Percentiles rank a stretch among this genome's conserved stretches.
These are phyloP conservation scores for Vidua chalybeata DNA, from an alignment of 2,113 vertebrate genomes.

Conservation along the genomic window DNA sequence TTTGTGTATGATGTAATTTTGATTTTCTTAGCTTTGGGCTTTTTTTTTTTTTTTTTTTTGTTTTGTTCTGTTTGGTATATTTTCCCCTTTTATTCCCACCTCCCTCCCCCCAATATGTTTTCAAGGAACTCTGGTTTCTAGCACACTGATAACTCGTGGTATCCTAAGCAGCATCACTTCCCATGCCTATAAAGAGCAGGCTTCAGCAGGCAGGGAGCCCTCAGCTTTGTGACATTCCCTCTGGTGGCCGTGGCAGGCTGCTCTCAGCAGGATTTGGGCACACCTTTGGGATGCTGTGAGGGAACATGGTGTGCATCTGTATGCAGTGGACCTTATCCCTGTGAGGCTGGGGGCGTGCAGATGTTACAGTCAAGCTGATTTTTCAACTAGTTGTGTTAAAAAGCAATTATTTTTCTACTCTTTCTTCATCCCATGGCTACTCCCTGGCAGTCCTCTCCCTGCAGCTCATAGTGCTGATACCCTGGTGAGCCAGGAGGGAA, in stretches of 20 bases:
- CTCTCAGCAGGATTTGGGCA: neutral
- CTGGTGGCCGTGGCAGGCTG: rapidly evolving
- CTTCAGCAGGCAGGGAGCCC: rapidly evolving
- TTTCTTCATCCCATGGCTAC: neutral
- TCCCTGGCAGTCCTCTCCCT: neutral
- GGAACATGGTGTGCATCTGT: neutral
- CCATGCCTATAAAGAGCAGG: neutral
- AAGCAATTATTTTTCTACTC: neutral
- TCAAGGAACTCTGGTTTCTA: neutral
- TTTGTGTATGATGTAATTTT: neutral
- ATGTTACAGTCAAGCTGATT: neutral
- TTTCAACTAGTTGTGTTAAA: neutral
- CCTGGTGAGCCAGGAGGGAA: neutral
- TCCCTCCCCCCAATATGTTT: neutral
- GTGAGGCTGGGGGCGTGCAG: neutral
- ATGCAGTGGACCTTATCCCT: rapidly evolving
- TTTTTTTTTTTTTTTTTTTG: neutral
- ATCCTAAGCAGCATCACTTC: neutral
- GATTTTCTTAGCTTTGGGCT: neutral
- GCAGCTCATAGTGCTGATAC: neutral
- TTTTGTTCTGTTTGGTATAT: neutral
- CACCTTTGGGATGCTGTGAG: neutral
- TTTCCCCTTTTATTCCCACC: neutral
- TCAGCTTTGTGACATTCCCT: neutral
- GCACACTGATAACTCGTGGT: rapidly evolving